Evolutionary conservation across 2,888 invertebrate species (phyloP).

Genomic region (Pandemis cinnamomeana): DNA sequence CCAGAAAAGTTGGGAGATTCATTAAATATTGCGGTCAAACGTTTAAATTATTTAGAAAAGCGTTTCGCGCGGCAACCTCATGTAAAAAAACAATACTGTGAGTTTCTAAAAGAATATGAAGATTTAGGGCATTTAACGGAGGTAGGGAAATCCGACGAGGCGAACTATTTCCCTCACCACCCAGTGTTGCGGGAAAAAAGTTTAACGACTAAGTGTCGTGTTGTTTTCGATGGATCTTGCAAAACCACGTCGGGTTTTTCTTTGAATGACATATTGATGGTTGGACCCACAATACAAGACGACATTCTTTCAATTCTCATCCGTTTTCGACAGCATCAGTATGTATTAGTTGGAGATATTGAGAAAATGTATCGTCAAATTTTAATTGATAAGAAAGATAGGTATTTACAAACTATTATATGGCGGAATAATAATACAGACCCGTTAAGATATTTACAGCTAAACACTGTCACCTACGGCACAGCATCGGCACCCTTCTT

Average conservation of each 20-base stretch:
- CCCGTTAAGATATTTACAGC: too few species aligned
- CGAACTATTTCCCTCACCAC: too few species aligned
- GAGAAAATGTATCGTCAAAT: constrained; percentile 15
- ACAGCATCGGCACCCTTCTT: too few species aligned
- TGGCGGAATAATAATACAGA: constrained; percentile 21
- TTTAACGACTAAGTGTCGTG: neutral
- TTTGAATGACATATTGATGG: constrained; percentile 39
- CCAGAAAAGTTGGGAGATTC: constrained; percentile 12
- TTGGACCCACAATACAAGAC: constrained; percentile 42
- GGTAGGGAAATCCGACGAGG: too few species aligned
- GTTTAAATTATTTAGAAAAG: neutral
- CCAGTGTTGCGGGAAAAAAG: too few species aligned
- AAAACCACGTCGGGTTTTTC: constrained; percentile 36
- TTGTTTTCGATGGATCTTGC: neutral
- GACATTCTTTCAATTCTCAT: constrained; percentile 39
- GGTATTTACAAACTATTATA: constrained; percentile 18
- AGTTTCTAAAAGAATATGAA: too few species aligned
- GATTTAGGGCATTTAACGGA: too few species aligned
- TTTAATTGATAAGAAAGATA: constrained; percentile 1
- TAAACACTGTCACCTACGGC: too few species aligned
- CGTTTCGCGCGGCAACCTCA: too few species aligned
- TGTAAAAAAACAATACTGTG: too few species aligned
- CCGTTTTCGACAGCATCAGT: neutral
- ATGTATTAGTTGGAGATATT: too few species aligned
- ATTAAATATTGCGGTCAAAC: neutral